Evolutionary conservation across 2,113 vertebrate genomes (phyloP).

Genomic region (Oxyruncus cristatus): DNA sequence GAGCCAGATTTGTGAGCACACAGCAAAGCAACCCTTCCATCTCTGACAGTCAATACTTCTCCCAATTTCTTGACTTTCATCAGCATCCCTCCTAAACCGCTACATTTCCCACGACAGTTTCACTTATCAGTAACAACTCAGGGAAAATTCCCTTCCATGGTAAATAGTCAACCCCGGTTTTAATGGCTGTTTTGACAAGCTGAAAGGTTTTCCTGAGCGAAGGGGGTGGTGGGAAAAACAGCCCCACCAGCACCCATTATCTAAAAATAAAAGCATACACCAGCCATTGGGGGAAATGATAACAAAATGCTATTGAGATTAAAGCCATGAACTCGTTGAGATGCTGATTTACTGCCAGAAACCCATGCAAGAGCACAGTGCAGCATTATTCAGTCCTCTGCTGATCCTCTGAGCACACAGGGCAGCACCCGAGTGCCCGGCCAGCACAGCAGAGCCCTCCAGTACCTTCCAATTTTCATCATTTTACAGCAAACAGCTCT

Average conservation of each 20-base stretch:
- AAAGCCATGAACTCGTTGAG: neutral
- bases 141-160: neutral
- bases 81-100: neutral
- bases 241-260: neutral
- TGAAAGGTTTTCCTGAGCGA: neutral
- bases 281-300: neutral
- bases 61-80: neutral
- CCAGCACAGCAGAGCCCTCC: accelerated
- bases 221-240: neutral
- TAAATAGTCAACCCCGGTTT: neutral
- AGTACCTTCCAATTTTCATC: neutral
- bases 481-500: neutral
- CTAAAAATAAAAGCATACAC: constrained; percentile 6
- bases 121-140: neutral
- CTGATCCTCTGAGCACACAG: neutral
- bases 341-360: neutral
- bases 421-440: accelerated
- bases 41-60: neutral
- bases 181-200: neutral
- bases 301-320: neutral
- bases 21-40: neutral
- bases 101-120: neutral
- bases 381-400: neutral
- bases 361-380: neutral
- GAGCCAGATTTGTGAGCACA: neutral